Percentiles rank a stretch among this genome's conserved stretches.
Conservation (phyloP, 30 jellyfish, hydroid and myxozoan species). For the Phacellophora camtschatica region DNA sequence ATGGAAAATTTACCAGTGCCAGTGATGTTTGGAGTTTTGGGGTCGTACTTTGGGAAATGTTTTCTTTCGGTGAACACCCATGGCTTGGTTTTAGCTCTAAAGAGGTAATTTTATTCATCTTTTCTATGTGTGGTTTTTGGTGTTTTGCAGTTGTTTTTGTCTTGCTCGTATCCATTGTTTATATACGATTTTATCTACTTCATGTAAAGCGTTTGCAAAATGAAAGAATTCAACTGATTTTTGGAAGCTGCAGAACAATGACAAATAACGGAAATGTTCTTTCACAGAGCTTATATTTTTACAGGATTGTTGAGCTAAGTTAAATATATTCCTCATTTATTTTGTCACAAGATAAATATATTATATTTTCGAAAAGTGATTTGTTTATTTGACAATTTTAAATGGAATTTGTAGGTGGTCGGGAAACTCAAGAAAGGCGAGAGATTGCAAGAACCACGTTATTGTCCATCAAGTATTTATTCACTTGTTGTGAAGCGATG, state of each 20-base stretch:
- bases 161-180: too few relatives aligned
- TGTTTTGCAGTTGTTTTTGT: neutral
- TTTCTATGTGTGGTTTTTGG: neutral
- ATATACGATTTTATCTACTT: too few relatives aligned
- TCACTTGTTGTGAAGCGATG: conserved; percentile 71
- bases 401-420: conserved; percentile 79
- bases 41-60: conserved; percentile 95
- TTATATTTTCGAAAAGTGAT: too few relatives aligned
- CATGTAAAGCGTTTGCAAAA: too few relatives aligned
- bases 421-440: conserved; percentile 62
- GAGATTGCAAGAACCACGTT: conserved; percentile 77
- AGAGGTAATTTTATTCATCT: conserved; percentile 51
- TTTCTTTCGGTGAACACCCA: conserved; percentile 90
- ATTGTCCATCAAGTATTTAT: conserved; percentile 81
- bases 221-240: too few relatives aligned
- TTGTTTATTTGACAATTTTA: too few relatives aligned
- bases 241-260: too few relatives aligned
- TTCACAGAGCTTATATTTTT: too few relatives aligned
- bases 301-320: too few relatives aligned
- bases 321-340: too few relatives aligned
- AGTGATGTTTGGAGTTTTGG: conserved; percentile 99
- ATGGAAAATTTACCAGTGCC: conserved; percentile 90
- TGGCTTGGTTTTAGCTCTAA: conserved; percentile 57
- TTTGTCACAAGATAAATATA: too few relatives aligned
- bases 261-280: too few relatives aligned